Base-by-base conservation (phyloP, 2,888 invertebrate genomes). In the Cinara cedri region DNA sequence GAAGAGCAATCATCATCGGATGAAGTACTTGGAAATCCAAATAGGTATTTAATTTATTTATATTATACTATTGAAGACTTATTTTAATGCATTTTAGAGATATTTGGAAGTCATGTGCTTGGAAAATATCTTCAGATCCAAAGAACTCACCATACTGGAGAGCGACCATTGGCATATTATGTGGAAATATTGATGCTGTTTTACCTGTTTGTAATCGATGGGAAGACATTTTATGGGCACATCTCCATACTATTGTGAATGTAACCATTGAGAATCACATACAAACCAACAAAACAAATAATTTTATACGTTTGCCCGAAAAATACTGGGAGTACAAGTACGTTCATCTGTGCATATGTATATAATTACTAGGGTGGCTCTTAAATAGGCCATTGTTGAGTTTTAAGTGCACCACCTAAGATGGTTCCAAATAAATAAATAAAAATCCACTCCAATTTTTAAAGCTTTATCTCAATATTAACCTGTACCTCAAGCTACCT, bases 211-310 rank as follows among this genome's bases (percentile, higher is more conserved):
- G 94, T 82, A 87, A 90, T 83, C 91, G 90, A 42, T 98, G 97
- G 97, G 91, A 94, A 84, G 97, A 98, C 86, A 87, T 92, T 82
- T 87, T 97, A 42, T 98, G 97, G 97, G 93, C 95, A 1, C 92
- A 95, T 85, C 87, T 95, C 82, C 91, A 90, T 84, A 90, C 91
- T 0, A 90, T 94, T 85, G 91, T 96, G 81, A 96, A 97, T 85
- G 90, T 92, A 16, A 89, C 92, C 82, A 95, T 96, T 0, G 97
- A 97, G 85, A 90, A 90, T 80, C 92, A 93, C 86, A 87, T 94
- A 44, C 86, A 92, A 51, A 88, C 89, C 34, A 78, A 68, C 3
- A 88, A 88, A 81, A 85, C 88, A 42, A 88, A 87, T 83, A 85
- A 86, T 8, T 90, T 90, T 83, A 85, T 87, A 24, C 84, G 87